Evolutionary conservation across 92 coral and sea anemone species (phyloP), one percentile per base, ranked within the genome.

Genomic region (Actinernus sp.): DNA sequence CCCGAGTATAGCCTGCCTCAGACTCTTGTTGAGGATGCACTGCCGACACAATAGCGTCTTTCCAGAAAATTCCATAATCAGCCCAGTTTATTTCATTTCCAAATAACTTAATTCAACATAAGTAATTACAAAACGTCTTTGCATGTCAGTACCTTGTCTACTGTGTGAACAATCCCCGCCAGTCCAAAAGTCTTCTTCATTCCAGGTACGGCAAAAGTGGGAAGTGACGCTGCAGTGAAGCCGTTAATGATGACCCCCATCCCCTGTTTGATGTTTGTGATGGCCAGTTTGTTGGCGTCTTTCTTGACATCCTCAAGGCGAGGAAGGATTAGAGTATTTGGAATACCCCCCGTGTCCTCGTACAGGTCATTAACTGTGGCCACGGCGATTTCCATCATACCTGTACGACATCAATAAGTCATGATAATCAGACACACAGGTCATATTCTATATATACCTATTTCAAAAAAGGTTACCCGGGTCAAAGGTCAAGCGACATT

Each of bases 261-360:
- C 28, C 93, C 97, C 17, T 82, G 93, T 36, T 47, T 90, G 50
- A 94, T 52, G 50, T 73, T 90, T 9, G 68, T 72, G 19, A 89
- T 75, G 18, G 94, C 79, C 39, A 92, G 63, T 64, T 91, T 94
- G 68, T 91, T 88, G 62, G 77, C 97, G 31, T 94, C 97, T 16
- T 89, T 90, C 49, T 90, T 85, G 31, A 94, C 96, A 45, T 94
- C 98, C 49, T 94, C 98, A 14, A 87, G 87, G 27, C 69, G 83
- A 21, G 98, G 98, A 40, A 94, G 80, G 55, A 55, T 79, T 28
- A 94, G 61, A 58, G 77, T 68, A 22, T 74, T 50, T 4, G 98
- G 98, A n/a, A 90, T 68, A 3, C 98, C 98, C 31, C 98, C 98
- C 39, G 84, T 74, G 66, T 94, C 98, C 22, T 94, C 98, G 78